These are phyloP conservation scores for Lacerta bilineata DNA, from an alignment of 2,797 vertebrate genomes.

Conservation along the genomic window DNA sequence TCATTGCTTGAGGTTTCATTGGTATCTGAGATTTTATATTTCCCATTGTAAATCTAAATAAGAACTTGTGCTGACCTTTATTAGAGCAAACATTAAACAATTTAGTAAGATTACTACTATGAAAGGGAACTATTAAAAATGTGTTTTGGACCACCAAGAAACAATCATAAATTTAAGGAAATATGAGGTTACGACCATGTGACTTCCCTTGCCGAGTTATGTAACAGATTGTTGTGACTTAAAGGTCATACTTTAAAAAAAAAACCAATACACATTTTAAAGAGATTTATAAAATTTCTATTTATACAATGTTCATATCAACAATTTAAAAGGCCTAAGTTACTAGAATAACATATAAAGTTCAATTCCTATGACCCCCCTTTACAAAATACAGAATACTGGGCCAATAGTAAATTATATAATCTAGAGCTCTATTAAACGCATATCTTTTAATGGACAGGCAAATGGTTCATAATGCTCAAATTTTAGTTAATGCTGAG, in stretches of 20 bases:
- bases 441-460: conserved; percentile 56
- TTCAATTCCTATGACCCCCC: conserved; percentile 67
- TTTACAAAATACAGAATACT: conserved; percentile 71
- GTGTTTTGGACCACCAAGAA: conserved; percentile 88
- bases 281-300: conserved; percentile 80
- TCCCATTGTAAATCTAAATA: conserved; percentile 83
- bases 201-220: conserved; percentile 84
- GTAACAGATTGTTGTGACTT: conserved; percentile 80
- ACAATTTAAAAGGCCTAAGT: conserved; percentile 77
- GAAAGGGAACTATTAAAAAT: conserved; percentile 70
- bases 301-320: conserved; percentile 78
- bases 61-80: conserved; percentile 82
- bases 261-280: conserved; percentile 64
- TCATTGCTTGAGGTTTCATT: conserved; percentile 71
- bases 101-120: conserved; percentile 82
- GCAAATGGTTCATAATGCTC: conserved; percentile 40
- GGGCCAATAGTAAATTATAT: conserved; percentile 28
- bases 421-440: conserved; percentile 54
- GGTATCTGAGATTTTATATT: conserved; percentile 76
- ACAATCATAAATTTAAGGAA: conserved; percentile 89
- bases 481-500: conserved; percentile 62
- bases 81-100: conserved; percentile 83
- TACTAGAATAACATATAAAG: conserved; percentile 74
- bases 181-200: conserved; percentile 87
- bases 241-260: conserved; percentile 75